Percentiles rank a stretch among this genome's conserved stretches.
phyloP scores from a whole-genome alignment of 2,113 vertebrate species.

The Jaculus jaculus region DNA sequence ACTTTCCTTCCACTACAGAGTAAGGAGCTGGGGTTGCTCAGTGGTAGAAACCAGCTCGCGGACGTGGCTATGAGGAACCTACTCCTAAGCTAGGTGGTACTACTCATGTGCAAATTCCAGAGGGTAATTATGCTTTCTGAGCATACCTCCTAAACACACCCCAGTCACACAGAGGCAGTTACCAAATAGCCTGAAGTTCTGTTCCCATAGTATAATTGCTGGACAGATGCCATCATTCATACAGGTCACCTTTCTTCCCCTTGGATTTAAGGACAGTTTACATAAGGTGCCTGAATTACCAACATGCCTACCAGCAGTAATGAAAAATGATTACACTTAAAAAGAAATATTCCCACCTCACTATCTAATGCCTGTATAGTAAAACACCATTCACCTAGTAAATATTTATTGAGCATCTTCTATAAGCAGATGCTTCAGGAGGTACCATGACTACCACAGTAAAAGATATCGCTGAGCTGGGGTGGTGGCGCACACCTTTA shows the following conservation, averaged over 20 bases:
- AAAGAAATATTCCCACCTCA: slow-evolving; percentile 12
- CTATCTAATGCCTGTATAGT: background rate
- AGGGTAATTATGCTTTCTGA: slow-evolving; percentile 45
- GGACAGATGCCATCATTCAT: slow-evolving; percentile 69
- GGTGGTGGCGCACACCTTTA: no score
- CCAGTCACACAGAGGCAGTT: slow-evolving; percentile 2
- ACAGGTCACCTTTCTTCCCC: slow-evolving; percentile 72
- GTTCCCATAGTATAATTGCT: slow-evolving; percentile 70
- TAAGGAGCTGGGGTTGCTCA: slow-evolving; percentile 76
- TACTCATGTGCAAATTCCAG: slow-evolving; percentile 51
- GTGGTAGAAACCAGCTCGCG: background rate
- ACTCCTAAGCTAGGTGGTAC: slow-evolving; percentile 1
- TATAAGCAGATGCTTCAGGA: background rate
- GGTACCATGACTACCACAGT: background rate
- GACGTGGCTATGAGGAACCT: slow-evolving; percentile 17
- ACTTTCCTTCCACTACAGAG: slow-evolving; percentile 89
- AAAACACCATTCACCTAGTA: slow-evolving; percentile 10
- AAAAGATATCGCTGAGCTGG: background rate
- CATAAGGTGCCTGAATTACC: slow-evolving; percentile 60
- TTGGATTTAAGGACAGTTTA: slow-evolving; percentile 71
- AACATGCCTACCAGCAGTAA: slow-evolving; percentile 47
- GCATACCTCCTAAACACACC: slow-evolving; percentile 23
- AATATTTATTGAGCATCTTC: slow-evolving; percentile 20
- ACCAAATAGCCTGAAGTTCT: slow-evolving; percentile 63
- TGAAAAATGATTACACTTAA: slow-evolving; percentile 1